Percentiles rank a stretch among this genome's conserved stretches.
Evolutionary conservation across 2,888 invertebrate genomes (phyloP).

Genomic region (Rhingia rostrata): DNA sequence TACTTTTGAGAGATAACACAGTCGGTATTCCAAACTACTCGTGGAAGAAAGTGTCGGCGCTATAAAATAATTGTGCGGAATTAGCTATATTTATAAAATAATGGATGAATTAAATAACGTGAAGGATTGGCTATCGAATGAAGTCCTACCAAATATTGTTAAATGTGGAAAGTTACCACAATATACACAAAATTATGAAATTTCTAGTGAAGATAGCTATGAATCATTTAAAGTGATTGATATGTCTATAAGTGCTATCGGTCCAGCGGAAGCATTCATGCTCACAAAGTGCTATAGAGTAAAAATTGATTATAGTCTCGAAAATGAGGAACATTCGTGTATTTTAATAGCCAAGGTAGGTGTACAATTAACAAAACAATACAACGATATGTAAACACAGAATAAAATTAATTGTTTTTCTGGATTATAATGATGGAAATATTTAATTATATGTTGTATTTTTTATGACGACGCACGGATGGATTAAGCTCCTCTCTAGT

Average conservation of each 20-base stretch:
- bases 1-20: too few relatives aligned
- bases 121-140: constrained; percentile 61
- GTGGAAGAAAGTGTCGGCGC: too few relatives aligned
- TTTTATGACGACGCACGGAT: too few relatives aligned
- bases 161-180: constrained; percentile 49
- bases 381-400: background rate
- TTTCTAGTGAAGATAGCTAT: background rate
- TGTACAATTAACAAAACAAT: background rate
- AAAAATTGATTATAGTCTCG: constrained; percentile 76
- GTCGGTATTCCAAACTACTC: too few relatives aligned
- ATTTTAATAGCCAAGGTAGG: constrained; percentile 80
- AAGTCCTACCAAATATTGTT: constrained; percentile 58
- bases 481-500: too few relatives aligned
- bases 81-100: background rate
- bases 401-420: too few relatives aligned
- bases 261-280: constrained; percentile 79
- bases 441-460: too few relatives aligned
- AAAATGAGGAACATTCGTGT: constrained; percentile 58
- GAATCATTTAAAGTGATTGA: constrained; percentile 74
- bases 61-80: too few relatives aligned
- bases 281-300: constrained; percentile 79
- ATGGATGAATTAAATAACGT: constrained; percentile 39
- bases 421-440: too few relatives aligned
- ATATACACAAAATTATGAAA: background rate
- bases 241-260: constrained; percentile 77